Evolutionary conservation across 2,113 vertebrate genomes (phyloP), one percentile per base, ranked within the genome.

Genomic region (Charadrius vociferus): DNA sequence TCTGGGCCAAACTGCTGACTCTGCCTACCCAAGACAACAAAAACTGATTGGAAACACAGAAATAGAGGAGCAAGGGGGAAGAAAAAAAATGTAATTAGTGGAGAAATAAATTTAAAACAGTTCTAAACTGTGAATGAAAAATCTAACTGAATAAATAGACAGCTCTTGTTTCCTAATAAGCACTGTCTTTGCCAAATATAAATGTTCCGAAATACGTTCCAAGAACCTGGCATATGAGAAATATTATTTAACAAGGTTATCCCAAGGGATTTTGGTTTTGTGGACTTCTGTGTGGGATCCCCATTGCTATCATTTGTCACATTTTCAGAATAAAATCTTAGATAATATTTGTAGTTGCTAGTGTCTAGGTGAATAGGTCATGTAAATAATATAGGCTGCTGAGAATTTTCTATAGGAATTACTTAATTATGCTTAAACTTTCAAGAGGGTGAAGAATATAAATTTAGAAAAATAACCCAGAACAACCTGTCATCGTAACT

Each of bases 321-420:
- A 41, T 75, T 94, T 90, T 72, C 26, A 68, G 36, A 88, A 75
- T n/a, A 72, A 94, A 92, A 41, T n/a, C 15, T n/a, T 59, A 72
- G 17, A 18, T 32, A 72, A 79, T 4, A 32, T 14, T 80, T 90
- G 39, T 22, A 72, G 22, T 26, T 83, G 20, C 10, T 36, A 56
- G 19, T 21, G 68, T 59, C 16, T n/a, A 23, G 14, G 6, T 52
- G 20, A 81, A 34, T 8, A 77, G 14, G 14, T 26, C 56, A 61
- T 16, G 41, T 32, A 87, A 92, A 67, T 59, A 63, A 32, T 23
- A 52, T 1, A 81, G 14, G 14, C 8, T 59, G 32, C 9, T 41
- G 22, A 63, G 17, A 37, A 92, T 80, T 86, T 79, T 56, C 37
- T 47, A 3, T 34, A 59, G 13, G 14, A 67, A 55, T 90, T 74